Conservation (phyloP, 2,888 invertebrate species). For the Tiliacea aurago region DNA sequence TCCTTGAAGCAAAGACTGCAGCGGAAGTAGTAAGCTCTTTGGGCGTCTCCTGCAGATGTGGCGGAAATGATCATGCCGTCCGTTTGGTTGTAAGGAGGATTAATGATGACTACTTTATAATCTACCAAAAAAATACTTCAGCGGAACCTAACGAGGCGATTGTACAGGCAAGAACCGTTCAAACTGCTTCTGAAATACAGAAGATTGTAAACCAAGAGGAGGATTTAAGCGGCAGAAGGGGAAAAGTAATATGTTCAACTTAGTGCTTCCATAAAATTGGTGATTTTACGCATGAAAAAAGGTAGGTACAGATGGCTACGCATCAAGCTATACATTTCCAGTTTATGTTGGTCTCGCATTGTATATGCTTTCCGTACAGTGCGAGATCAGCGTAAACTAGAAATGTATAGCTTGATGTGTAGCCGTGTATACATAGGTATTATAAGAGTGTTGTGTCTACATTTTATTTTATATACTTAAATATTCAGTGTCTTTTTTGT, state of each 20-base stretch:
- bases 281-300: background rate
- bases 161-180: constrained; percentile 16
- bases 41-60: constrained; percentile 2
- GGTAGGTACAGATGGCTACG: no score
- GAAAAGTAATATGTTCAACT: constrained; percentile 3
- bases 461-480: background rate
- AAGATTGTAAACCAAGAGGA: background rate
- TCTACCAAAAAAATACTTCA: background rate
- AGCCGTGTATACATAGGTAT: no score
- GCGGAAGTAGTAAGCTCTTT: background rate
- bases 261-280: background rate
- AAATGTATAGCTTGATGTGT: no score
- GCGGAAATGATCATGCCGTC: accelerated
- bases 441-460: background rate
- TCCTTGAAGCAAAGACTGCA: background rate
- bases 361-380: no score
- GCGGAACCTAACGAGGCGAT: background rate
- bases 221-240: background rate
- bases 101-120: constrained; percentile 15
- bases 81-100: constrained; percentile 3
- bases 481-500: background rate
- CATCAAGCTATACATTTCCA: no score
- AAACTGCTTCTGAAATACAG: constrained; percentile 21
- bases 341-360: no score
- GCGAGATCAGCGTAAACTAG: no score